phyloP scores from a whole-genome alignment of 2,797 vertebrate species.

The Dromococcyx pavoninus region DNA sequence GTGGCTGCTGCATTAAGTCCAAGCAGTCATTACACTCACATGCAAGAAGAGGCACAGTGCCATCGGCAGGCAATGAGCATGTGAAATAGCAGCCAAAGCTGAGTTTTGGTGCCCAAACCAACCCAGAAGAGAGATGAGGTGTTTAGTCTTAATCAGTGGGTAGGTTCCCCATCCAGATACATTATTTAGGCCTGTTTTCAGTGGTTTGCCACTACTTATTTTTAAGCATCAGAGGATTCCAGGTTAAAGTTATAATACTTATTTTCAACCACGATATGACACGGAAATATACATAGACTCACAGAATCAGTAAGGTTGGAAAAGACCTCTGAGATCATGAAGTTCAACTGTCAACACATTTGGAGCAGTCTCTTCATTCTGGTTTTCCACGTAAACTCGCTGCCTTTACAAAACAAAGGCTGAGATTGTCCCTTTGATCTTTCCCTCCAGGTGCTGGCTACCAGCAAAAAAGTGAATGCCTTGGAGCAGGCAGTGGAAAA shows the following conservation, averaged over 20 bases:
- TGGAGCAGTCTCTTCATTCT: neutral
- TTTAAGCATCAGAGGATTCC: neutral
- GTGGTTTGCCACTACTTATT: neutral
- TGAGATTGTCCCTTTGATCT: neutral
- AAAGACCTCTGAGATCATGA: too few species aligned
- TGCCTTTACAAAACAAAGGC: neutral
- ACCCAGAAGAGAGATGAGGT: neutral
- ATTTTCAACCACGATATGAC: neutral
- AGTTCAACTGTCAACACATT: too few species aligned
- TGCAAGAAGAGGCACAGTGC: neutral
- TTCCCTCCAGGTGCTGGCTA: neutral
- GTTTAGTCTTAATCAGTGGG: neutral
- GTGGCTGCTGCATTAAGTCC: neutral
- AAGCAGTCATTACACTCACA: neutral
- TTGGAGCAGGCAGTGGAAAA: neutral
- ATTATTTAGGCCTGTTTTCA: neutral
- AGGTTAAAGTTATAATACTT: neutral
- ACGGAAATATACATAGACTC: neutral
- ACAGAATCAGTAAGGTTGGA: too few species aligned
- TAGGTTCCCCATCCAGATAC: neutral
- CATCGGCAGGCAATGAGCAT: neutral
- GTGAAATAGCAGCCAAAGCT: neutral
- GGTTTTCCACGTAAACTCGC: neutral
- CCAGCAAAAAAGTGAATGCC: neutral
- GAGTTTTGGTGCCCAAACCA: neutral